phyloP scores from a whole-genome alignment of 1,140 invertebrate species.

The Harpegnathos saltator region DNA sequence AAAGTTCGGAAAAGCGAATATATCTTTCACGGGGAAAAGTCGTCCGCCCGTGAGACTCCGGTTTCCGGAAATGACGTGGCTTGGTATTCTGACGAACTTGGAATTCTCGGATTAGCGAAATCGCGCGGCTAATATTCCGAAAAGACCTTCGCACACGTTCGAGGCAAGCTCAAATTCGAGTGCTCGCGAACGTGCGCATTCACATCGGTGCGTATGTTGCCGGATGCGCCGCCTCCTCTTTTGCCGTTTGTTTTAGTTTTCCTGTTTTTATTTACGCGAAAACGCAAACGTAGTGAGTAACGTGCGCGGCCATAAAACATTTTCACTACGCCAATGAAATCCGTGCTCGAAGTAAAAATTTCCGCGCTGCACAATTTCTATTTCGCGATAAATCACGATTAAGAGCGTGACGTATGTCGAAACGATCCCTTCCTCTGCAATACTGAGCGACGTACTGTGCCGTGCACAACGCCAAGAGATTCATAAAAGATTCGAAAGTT shows the following conservation, averaged over 20 bases:
- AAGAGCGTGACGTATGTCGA: slow-evolving; percentile 7
- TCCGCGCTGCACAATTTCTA: slow-evolving; percentile 1
- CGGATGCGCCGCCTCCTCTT: too few relatives aligned
- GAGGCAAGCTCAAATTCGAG: too few relatives aligned
- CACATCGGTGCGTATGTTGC: too few relatives aligned
- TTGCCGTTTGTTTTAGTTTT: too few relatives aligned
- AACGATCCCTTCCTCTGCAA: background rate
- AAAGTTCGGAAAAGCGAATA: slow-evolving; percentile 60
- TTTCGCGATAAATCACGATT: slow-evolving; percentile 51
- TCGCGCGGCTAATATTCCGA: background rate
- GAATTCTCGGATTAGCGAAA: slow-evolving; percentile 32
- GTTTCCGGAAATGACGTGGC: slow-evolving; percentile 28
- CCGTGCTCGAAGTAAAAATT: slow-evolving; percentile 22
- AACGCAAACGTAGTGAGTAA: background rate
- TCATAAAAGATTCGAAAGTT: slow-evolving; percentile 34
- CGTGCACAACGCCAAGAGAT: background rate
- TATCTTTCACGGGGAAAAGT: slow-evolving; percentile 37
- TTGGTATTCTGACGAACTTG: background rate
- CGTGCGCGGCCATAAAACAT: slow-evolving; percentile 30
- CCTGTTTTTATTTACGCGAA: slow-evolving; percentile 4
- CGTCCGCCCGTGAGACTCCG: background rate
- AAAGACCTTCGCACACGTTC: background rate
- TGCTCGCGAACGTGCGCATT: too few relatives aligned
- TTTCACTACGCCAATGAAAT: slow-evolving; percentile 44
- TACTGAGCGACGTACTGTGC: background rate